Conservation (phyloP, 2,113 vertebrate species). For the Heteronetta atricapilla region DNA sequence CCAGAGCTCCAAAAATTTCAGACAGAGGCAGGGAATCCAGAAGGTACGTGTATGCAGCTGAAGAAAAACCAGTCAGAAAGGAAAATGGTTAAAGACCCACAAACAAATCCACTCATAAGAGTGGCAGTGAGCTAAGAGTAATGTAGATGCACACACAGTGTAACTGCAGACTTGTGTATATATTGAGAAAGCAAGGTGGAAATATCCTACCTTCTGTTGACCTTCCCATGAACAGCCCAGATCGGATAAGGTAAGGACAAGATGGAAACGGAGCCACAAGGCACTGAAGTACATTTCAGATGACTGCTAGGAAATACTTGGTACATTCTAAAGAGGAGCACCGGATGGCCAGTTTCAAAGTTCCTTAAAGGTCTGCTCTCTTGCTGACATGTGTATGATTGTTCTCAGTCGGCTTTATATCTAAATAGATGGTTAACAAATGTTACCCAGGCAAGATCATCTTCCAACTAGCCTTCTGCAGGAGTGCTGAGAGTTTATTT, state of each 20-base stretch:
- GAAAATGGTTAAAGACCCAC: neutral
- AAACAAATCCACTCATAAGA: neutral
- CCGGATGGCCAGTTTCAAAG: neutral
- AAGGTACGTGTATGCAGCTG: neutral
- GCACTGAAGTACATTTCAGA: neutral
- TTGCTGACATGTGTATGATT: neutral
- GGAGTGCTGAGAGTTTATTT: neutral
- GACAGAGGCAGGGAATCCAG: neutral
- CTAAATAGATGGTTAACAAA: neutral
- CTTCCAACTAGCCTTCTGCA: neutral
- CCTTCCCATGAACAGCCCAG: neutral
- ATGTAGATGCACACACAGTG: neutral
- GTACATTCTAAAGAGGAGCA: neutral
- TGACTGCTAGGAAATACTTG: neutral
- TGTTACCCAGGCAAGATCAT: neutral
- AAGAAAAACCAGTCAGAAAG: neutral
- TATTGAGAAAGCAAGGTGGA: neutral
- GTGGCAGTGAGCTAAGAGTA: neutral
- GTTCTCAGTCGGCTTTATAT: neutral
- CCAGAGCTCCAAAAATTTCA: neutral
- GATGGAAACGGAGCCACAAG: neutral
- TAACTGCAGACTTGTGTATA: neutral
- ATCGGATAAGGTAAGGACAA: neutral
- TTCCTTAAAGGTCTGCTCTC: neutral
- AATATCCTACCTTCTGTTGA: neutral